These are phyloP conservation scores for Drosophila carrolli DNA, from an alignment of 1,140 invertebrate species.

Conservation along the genomic window DNA sequence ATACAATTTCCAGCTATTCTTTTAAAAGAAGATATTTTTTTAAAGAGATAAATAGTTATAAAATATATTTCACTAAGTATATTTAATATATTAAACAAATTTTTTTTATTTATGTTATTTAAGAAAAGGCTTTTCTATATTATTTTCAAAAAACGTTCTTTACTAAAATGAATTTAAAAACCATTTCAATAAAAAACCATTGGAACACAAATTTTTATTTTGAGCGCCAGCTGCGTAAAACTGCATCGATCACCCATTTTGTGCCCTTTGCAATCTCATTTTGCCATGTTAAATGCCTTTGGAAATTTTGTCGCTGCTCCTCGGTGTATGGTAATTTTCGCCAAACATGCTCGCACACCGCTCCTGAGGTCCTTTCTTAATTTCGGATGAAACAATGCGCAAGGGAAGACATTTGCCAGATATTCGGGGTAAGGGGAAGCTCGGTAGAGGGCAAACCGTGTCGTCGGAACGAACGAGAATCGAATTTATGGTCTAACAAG, in stretches of 20 bases:
- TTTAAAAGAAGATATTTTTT: no score
- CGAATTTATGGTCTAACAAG: slow-evolving; percentile 79
- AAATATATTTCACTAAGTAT: no score
- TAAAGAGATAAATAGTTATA: no score
- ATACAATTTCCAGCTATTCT: not conserved
- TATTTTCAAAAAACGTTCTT: no score
- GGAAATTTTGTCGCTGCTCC: slow-evolving; percentile 6
- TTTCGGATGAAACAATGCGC: slow-evolving; percentile 73
- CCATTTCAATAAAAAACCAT: not conserved
- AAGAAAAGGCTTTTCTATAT: no score
- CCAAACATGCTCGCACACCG: slow-evolving; percentile 34
- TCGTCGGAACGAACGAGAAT: slow-evolving; percentile 67
- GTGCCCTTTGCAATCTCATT: slow-evolving; percentile 1
- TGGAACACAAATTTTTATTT: not conserved
- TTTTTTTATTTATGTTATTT: no score
- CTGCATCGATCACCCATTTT: slow-evolving; percentile 7
- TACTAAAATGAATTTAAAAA: not conserved
- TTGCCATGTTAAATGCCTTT: slow-evolving; percentile 6
- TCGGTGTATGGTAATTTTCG: slow-evolving; percentile 45
- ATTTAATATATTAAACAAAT: no score
- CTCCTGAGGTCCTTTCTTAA: slow-evolving; percentile 60
- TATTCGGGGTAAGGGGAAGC: not conserved
- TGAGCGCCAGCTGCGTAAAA: not conserved
- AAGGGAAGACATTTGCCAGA: slow-evolving; percentile 39
- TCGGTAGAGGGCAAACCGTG: slow-evolving; percentile 25